A percentile compares a stretch with the other conserved stretches of the same genome.
These are phyloP conservation scores for Actias luna DNA, from an alignment of 2,888 invertebrate genomes.

Conservation along the genomic window DNA sequence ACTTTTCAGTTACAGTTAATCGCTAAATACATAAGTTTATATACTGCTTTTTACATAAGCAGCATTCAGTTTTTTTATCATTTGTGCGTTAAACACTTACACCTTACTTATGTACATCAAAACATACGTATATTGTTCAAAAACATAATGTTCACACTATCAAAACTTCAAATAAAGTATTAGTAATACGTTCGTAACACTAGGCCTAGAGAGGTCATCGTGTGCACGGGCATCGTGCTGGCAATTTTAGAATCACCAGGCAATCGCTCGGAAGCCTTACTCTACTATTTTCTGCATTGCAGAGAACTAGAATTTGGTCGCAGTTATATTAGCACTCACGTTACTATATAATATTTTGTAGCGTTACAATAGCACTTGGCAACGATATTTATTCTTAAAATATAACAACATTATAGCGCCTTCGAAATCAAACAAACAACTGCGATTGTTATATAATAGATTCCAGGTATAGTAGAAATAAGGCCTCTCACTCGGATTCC, in stretches of 20 bases:
- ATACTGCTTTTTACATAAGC: slow-evolving; percentile 62
- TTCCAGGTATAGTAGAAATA: slow-evolving; percentile 8
- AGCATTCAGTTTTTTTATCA: slow-evolving; percentile 61
- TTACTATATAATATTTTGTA: slow-evolving; percentile 1
- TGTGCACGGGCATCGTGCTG: slow-evolving; percentile 38
- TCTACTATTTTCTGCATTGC: slow-evolving; percentile 6
- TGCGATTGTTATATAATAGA: neutral
- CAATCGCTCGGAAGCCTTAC: slow-evolving; percentile 7
- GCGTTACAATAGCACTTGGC: neutral
- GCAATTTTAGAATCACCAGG: slow-evolving; percentile 2
- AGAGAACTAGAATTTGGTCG: slow-evolving; percentile 7
- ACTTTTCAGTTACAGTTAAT: slow-evolving; percentile 59
- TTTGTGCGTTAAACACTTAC: slow-evolving; percentile 82
- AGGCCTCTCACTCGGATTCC: slow-evolving; percentile 5
- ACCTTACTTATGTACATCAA: slow-evolving; percentile 81
- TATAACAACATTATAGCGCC: neutral
- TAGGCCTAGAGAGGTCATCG: slow-evolving; percentile 62
- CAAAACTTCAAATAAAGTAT: slow-evolving; percentile 68
- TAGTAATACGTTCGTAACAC: slow-evolving; percentile 55
- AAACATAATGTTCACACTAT: slow-evolving; percentile 73
- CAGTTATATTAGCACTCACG: neutral
- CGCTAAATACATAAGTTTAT: slow-evolving; percentile 72
- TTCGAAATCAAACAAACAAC: neutral
- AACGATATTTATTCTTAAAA: slow-evolving; percentile 5
- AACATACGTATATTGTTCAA: slow-evolving; percentile 77